A percentile compares a stretch with the other conserved stretches of the same genome.
Evolutionary conservation across 2,888 invertebrate species (phyloP).

Genomic region (Xestia ashworthii): DNA sequence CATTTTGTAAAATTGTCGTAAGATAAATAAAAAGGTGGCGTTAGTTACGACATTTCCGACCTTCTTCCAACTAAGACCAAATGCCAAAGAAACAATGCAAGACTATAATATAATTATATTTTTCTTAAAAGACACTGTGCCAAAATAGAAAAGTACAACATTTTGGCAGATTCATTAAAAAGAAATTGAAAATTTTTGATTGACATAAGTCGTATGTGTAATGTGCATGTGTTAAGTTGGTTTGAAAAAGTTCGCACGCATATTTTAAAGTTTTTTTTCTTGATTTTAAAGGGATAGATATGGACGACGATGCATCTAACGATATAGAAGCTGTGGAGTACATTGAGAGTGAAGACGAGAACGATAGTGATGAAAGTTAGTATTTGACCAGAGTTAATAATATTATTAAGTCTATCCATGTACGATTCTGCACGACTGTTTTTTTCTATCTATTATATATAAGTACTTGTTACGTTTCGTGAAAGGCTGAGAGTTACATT

Average conservation of each 20-base stretch:
- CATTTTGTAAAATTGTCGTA: background rate
- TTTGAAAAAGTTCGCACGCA: conserved; percentile 1
- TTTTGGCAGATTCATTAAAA: background rate
- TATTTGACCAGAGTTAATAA: background rate
- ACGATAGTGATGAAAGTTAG: conserved; percentile 55
- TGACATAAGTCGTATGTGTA: too few relatives aligned
- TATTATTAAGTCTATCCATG: background rate
- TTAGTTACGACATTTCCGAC: background rate
- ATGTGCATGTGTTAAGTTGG: background rate
- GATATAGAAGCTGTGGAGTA: conserved; percentile 63
- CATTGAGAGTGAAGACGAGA: conserved; percentile 49
- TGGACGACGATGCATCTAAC: conserved; percentile 59
- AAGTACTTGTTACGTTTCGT: background rate
- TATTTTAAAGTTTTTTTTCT: background rate
- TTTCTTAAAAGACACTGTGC: conserved; percentile 14
- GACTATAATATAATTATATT: background rate
- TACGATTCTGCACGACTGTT: background rate
- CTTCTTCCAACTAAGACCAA: background rate
- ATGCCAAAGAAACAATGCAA: background rate
- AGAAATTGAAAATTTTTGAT: background rate
- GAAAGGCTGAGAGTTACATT: too few relatives aligned
- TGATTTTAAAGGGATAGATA: conserved; percentile 31
- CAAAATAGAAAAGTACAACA: background rate
- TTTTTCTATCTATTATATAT: background rate
- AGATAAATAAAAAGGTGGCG: background rate